Percentiles rank a stretch among this genome's conserved stretches.
Evolutionary conservation across 2,888 invertebrate species (phyloP).

Genomic region (Glaucopsyche alexis): DNA sequence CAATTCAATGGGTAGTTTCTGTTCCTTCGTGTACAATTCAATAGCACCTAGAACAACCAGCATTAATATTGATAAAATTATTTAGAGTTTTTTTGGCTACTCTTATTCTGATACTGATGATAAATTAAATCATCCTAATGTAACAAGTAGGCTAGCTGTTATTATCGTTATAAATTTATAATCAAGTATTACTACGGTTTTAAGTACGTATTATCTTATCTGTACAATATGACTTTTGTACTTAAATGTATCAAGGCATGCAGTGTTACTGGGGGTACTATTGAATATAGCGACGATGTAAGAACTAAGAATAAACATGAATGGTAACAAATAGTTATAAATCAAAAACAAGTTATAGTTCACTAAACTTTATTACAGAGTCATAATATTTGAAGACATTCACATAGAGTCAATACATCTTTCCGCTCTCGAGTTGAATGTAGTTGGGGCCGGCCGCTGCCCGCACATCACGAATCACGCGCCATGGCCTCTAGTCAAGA

Average conservation of each 20-base stretch:
- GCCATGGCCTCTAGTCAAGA: too few species aligned
- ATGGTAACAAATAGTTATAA: background rate
- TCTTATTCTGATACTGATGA: too few species aligned
- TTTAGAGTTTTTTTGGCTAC: too few species aligned
- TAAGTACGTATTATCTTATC: slow-evolving; percentile 15
- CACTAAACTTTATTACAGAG: background rate
- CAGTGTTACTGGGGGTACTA: background rate
- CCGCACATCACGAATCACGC: too few species aligned
- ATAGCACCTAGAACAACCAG: slow-evolving; percentile 45
- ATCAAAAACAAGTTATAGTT: slow-evolving; percentile 28
- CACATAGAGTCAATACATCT: too few species aligned
- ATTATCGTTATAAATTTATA: too few species aligned
- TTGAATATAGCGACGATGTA: background rate
- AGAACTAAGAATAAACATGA: background rate
- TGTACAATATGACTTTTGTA: background rate
- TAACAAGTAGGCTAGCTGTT: too few species aligned
- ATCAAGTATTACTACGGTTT: background rate
- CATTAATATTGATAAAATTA: background rate
- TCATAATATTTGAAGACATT: background rate
- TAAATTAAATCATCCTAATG: too few species aligned
- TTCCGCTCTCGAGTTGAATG: too few species aligned
- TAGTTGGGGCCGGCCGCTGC: too few species aligned
- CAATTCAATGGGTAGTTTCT: slow-evolving; percentile 46
- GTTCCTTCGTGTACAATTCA: slow-evolving; percentile 55
- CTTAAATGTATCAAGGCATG: too few species aligned